phyloP scores from a whole-genome alignment of 2,888 invertebrate genomes.

The Drosophila prostipennis region DNA sequence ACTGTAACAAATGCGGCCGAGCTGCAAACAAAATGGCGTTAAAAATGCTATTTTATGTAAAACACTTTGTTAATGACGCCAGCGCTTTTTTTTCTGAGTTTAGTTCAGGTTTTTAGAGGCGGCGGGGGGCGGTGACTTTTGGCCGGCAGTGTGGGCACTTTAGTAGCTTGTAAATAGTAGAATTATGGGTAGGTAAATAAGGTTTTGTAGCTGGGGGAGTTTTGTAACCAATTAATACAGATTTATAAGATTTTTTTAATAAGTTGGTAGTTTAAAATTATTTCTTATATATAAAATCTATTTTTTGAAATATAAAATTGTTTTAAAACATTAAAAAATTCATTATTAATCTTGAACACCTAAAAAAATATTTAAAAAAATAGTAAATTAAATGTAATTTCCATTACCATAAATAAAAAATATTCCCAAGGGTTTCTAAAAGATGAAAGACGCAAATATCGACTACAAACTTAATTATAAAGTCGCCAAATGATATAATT shows the following conservation, averaged over 20 bases:
- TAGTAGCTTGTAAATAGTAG: slow-evolving; percentile 1
- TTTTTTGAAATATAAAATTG: too few relatives aligned
- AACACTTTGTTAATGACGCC: slow-evolving; percentile 71
- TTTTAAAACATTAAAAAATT: too few relatives aligned
- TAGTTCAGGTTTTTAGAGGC: not conserved
- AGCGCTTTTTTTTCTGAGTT: not conserved
- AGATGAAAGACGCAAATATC: too few relatives aligned
- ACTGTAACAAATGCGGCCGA: slow-evolving; percentile 44
- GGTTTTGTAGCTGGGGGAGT: too few relatives aligned
- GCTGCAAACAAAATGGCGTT: slow-evolving; percentile 65
- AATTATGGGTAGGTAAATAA: not conserved
- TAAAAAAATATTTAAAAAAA: too few relatives aligned
- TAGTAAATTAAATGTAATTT: too few relatives aligned
- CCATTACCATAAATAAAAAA: too few relatives aligned
- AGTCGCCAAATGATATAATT: not conserved
- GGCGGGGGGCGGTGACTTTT: slow-evolving; percentile 13
- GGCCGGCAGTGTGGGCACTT: slow-evolving; percentile 20
- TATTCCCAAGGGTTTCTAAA: too few relatives aligned
- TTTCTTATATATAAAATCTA: too few relatives aligned
- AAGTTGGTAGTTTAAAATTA: too few relatives aligned
- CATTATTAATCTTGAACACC: too few relatives aligned
- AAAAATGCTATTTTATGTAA: slow-evolving; percentile 73
- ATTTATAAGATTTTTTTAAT: not conserved
- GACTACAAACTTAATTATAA: not conserved
- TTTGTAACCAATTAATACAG: not conserved